Evolutionary conservation across 2,797 vertebrate genomes (phyloP).

Genomic region (Chelon labrosus): DNA sequence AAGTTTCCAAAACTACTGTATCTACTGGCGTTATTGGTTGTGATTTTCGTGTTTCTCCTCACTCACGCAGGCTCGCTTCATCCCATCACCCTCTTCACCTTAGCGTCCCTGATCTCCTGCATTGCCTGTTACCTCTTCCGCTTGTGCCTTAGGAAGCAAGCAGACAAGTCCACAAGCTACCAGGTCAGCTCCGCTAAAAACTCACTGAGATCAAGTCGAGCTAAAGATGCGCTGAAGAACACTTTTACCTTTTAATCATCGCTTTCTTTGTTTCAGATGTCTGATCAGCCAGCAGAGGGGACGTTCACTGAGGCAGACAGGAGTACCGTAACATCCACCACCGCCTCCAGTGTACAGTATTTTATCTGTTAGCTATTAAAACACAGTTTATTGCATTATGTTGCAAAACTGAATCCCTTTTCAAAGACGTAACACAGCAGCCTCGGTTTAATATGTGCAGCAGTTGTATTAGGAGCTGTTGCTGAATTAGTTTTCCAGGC

Average conservation of each 20-base stretch:
- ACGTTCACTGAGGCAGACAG: constrained; percentile 89
- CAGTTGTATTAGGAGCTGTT: not conserved
- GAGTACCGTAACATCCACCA: constrained; percentile 89
- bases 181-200: constrained; percentile 85
- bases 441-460: not conserved
- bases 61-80: constrained; percentile 85
- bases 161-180: constrained; percentile 86
- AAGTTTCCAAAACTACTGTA: not conserved
- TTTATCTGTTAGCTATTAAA: not conserved
- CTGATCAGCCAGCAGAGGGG: constrained; percentile 88
- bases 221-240: constrained; percentile 1
- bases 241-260: not conserved
- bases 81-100: constrained; percentile 93
- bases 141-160: constrained; percentile 90
- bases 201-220: not conserved
- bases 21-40: no score
- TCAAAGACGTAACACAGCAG: not conserved
- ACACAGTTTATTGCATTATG: not conserved
- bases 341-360: constrained; percentile 89
- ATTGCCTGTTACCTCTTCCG: constrained; percentile 87
- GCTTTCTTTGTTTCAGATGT: constrained; percentile 83
- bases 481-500: not conserved
- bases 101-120: constrained; percentile 87
- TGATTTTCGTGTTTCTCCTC: not conserved
- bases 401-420: no score